Conservation (phyloP, 2,113 vertebrate species). For the Sakesphorus luctuosus region DNA sequence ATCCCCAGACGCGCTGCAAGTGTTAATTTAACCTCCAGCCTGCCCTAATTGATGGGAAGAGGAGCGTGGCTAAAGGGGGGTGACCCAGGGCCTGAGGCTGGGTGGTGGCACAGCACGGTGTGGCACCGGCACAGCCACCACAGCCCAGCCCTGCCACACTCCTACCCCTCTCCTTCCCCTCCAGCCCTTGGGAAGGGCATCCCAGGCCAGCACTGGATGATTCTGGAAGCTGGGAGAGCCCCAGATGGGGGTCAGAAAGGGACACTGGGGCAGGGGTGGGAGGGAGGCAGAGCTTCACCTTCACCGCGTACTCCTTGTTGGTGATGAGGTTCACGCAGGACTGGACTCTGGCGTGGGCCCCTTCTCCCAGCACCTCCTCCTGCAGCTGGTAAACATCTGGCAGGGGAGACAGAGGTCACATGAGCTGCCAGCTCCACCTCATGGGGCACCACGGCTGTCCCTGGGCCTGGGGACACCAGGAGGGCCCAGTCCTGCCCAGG, state of each 20-base stretch:
- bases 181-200: fast-evolving
- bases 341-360: slow-evolving; percentile 93
- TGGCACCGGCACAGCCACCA: neutral
- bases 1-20: neutral
- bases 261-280: neutral
- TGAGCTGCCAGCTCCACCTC: neutral
- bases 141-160: fast-evolving
- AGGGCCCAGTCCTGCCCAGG: neutral
- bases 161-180: neutral
- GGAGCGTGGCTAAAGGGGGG: fast-evolving
- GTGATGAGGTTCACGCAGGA: slow-evolving; percentile 95
- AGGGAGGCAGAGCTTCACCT: slow-evolving; percentile 77
- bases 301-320: slow-evolving; percentile 97
- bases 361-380: slow-evolving; percentile 93
- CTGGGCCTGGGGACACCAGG: neutral
- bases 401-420: neutral
- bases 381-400: slow-evolving; percentile 96
- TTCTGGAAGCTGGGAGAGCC: neutral
- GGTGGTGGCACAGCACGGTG: fast-evolving
- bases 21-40: neutral
- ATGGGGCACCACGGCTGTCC: neutral
- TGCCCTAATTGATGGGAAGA: neutral
- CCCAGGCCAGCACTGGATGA: fast-evolving
- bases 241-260: neutral
- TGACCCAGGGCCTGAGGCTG: fast-evolving